phyloP scores from a whole-genome alignment of 2,797 vertebrate species.

The Crossoptilon crossoptilon region DNA sequence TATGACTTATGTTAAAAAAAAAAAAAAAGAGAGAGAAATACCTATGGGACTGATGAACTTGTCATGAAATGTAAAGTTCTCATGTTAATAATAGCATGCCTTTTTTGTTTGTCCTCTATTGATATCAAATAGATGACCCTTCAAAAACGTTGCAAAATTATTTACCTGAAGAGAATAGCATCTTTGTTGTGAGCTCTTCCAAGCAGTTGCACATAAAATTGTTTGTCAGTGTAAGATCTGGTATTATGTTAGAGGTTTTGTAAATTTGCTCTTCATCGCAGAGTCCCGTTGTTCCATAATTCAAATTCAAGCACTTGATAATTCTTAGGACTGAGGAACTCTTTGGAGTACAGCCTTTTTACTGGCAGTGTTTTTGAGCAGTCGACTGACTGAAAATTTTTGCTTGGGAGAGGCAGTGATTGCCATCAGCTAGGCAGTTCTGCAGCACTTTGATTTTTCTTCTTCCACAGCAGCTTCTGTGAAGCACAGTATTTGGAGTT shows the following conservation, averaged over 20 bases:
- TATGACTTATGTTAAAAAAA: background rate
- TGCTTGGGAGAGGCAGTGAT: background rate
- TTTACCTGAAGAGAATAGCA: background rate
- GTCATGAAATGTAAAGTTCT: background rate
- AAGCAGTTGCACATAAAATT: rapidly evolving
- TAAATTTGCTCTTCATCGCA: background rate
- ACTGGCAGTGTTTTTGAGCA: background rate
- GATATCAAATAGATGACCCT: background rate
- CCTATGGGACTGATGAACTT: background rate
- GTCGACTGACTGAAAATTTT: background rate
- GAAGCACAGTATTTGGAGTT: background rate
- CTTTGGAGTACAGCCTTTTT: background rate
- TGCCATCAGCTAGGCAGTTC: background rate
- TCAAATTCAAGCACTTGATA: background rate
- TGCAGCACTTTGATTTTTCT: background rate
- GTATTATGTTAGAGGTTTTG: background rate
- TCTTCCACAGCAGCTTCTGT: background rate
- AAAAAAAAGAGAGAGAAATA: background rate
- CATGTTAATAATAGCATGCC: background rate
- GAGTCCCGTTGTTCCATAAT: background rate
- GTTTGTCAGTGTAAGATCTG: background rate
- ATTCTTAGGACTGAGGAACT: background rate
- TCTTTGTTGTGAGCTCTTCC: background rate
- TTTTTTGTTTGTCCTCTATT: background rate
- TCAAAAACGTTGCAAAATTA: background rate